These are phyloP conservation scores for Pavo muticus DNA, from an alignment of 2,113 vertebrate species.

Conservation along the genomic window DNA sequence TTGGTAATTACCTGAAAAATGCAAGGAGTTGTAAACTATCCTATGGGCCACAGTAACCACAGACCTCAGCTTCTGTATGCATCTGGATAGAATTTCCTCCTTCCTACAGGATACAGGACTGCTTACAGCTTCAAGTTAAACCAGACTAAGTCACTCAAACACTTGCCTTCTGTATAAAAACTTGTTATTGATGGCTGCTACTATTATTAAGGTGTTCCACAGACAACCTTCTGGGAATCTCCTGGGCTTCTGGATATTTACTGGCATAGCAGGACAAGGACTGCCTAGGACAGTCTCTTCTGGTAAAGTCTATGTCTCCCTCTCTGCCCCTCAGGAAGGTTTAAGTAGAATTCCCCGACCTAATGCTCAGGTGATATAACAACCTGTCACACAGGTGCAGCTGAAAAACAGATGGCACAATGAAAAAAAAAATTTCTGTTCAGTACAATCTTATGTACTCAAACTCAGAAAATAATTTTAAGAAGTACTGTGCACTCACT, in stretches of 20 bases:
- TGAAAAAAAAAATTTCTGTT: neutral
- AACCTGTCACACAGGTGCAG: neutral
- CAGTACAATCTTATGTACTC: neutral
- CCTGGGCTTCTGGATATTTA: neutral
- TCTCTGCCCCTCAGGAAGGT: neutral
- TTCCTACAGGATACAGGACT: neutral
- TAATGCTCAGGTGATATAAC: neutral
- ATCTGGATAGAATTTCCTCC: neutral
- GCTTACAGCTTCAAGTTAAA: neutral
- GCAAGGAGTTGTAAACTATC: neutral
- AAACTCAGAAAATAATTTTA: no score
- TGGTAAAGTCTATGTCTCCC: neutral
- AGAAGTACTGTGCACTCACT: no score
- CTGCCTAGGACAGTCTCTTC: neutral
- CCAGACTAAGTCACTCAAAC: accelerated
- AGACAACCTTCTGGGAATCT: neutral
- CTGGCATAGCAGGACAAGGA: neutral
- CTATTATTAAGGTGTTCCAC: no score
- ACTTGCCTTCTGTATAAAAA: neutral
- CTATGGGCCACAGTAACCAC: neutral
- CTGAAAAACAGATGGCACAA: neutral
- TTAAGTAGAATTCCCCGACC: neutral
- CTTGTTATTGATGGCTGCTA: neutral
- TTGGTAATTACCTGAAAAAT: neutral
- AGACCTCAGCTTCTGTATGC: neutral